Percentiles rank a stretch among this genome's conserved stretches.
Conservation (phyloP, 2,888 invertebrate species). For the Apeira syringaria region DNA sequence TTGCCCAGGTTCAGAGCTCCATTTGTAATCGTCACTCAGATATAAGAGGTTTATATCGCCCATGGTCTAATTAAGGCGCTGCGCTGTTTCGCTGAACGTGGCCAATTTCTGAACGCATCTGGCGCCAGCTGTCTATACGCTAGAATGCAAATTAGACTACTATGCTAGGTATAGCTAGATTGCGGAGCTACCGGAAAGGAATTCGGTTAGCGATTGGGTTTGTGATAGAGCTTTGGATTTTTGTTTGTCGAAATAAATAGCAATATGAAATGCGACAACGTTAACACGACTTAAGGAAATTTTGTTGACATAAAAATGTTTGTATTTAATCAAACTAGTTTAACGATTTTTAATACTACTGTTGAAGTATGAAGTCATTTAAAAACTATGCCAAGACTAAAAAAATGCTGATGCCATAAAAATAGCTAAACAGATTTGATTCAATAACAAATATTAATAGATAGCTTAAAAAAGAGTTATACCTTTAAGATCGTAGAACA, state of each 20-base stretch:
- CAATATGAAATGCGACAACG: too few species aligned
- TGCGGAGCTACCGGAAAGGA: conserved; percentile 5
- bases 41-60: conserved; percentile 4
- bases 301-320: too few species aligned
- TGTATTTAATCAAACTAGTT: too few species aligned
- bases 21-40: neutral
- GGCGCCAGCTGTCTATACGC: conserved; percentile 20
- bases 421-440: too few species aligned
- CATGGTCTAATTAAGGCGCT: conserved; percentile 18
- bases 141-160: conserved; percentile 21
- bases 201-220: conserved; percentile 5
- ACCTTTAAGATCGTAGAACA: too few species aligned
- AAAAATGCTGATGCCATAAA: too few species aligned
- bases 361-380: too few species aligned
- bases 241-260: neutral
- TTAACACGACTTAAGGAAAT: too few species aligned
- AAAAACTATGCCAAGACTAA: too few species aligned
- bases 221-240: neutral
- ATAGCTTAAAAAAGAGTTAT: too few species aligned
- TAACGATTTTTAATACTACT: too few species aligned
- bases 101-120: conserved; percentile 28
- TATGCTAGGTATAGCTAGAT: neutral
- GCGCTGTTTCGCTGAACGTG: conserved; percentile 9
- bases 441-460: too few species aligned
- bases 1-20: neutral